Evolutionary conservation across 2,113 vertebrate genomes (phyloP).

Genomic region (Antechinus flavipes): DNA sequence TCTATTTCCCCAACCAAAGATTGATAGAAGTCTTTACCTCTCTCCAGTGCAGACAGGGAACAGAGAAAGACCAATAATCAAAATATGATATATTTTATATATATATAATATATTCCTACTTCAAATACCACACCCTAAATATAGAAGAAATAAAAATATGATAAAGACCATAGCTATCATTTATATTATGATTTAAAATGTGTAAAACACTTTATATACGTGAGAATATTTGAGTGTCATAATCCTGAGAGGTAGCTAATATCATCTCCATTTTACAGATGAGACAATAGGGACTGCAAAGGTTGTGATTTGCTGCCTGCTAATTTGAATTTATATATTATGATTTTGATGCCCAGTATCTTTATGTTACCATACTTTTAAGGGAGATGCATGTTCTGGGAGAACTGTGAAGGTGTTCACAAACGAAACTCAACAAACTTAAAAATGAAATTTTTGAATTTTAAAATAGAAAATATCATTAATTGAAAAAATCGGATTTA

Average conservation of each 20-base stretch:
- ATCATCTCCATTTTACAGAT: background rate
- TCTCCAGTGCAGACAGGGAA: background rate
- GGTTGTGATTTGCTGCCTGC: background rate
- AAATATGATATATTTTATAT: background rate
- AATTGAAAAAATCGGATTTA: background rate
- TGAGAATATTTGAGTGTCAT: background rate
- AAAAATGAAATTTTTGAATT: background rate
- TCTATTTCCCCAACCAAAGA: background rate
- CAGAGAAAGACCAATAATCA: background rate
- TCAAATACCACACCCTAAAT: background rate
- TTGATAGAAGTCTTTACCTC: background rate
- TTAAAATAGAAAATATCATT: background rate
- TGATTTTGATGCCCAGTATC: background rate
- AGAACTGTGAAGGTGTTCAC: background rate
- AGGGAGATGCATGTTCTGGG: background rate
- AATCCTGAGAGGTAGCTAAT: background rate
- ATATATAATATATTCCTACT: background rate
- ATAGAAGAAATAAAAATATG: background rate
- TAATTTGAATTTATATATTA: background rate
- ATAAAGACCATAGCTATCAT: background rate
- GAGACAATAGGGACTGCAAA: background rate
- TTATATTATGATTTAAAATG: background rate
- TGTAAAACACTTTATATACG: background rate
- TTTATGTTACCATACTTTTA: background rate
- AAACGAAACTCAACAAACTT: background rate